Conservation (phyloP, 2,113 vertebrate genomes). For the Okapia johnstoni region DNA sequence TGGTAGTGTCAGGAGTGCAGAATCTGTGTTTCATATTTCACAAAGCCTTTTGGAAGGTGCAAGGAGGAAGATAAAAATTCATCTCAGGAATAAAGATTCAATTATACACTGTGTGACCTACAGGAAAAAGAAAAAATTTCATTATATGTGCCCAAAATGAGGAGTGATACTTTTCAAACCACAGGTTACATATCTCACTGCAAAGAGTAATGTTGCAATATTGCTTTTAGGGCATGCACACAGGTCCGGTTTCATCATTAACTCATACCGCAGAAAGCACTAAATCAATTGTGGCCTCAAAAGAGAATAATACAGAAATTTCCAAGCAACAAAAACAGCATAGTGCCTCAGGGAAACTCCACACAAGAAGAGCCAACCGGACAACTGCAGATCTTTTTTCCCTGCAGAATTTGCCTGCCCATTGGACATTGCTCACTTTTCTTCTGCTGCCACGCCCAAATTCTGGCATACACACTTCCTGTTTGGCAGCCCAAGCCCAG, state of each 20-base stretch:
- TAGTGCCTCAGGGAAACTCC: not conserved
- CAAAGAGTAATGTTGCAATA: not conserved
- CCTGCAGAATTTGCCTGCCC: not conserved
- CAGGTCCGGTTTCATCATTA: not conserved
- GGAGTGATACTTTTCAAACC: not conserved
- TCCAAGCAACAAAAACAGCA: conserved; percentile 2
- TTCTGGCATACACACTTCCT: not conserved
- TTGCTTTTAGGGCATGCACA: not conserved
- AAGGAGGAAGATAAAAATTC: not conserved
- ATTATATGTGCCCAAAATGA: not conserved
- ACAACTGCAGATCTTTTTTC: not conserved
- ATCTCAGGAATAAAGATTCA: not conserved
- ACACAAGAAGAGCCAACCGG: not conserved
- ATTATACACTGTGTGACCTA: not conserved
- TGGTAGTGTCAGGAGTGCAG: not conserved
- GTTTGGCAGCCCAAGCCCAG: not conserved
- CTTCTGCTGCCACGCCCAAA: not conserved
- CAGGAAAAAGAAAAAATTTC: not conserved
- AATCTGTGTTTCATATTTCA: not conserved
- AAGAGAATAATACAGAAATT: not conserved
- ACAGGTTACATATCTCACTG: not conserved
- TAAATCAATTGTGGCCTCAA: not conserved
- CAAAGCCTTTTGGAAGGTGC: not conserved
- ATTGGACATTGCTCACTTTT: not conserved
- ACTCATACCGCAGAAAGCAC: not conserved